phyloP scores from a whole-genome alignment of 2,113 vertebrate genomes.

The Hassar affinis region DNA sequence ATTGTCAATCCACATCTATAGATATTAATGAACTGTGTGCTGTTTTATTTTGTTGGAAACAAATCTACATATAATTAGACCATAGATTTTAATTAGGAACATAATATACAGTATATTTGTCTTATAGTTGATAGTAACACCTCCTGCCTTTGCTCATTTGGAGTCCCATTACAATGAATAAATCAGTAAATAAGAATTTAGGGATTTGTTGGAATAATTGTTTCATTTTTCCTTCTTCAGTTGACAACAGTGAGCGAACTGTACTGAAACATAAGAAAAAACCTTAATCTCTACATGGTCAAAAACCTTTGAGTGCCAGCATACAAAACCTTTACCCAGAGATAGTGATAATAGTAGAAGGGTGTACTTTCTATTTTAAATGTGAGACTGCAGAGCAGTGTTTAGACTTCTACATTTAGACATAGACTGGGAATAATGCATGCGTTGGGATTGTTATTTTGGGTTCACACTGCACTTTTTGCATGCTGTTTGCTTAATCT shows the following conservation, averaged over 20 bases:
- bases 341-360: neutral
- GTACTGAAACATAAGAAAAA: neutral
- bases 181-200: neutral
- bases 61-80: neutral
- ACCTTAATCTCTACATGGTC: neutral
- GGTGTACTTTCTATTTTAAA: conserved; percentile 1
- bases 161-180: neutral
- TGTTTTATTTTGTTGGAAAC: neutral
- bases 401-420: neutral
- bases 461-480: neutral
- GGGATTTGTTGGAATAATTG: neutral
- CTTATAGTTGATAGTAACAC: neutral
- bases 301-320: neutral
- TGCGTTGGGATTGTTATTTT: neutral
- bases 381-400: neutral
- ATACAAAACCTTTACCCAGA: neutral
- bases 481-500: neutral
- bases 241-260: neutral
- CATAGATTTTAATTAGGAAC: neutral
- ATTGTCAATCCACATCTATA: neutral
- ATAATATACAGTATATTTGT: neutral
- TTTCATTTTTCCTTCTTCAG: neutral
- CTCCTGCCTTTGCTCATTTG: neutral
- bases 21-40: too few relatives aligned
- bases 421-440: neutral